A percentile compares a stretch with the other conserved stretches of the same genome.
Conservation (phyloP, 2,797 vertebrate species). For the Myiotriccus ornatus region DNA sequence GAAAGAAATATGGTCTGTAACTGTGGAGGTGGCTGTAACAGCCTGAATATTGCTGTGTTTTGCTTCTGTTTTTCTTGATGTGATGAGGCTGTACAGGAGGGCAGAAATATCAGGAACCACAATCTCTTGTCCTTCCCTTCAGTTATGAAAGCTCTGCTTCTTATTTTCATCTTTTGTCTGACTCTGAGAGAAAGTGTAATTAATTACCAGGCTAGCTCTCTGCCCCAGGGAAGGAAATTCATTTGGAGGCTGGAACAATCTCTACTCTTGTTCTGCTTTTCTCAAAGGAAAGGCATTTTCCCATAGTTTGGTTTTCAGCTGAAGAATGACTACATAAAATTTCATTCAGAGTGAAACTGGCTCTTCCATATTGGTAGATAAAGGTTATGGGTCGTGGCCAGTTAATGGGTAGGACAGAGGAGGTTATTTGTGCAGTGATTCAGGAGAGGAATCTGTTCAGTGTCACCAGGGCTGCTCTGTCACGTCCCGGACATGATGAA, state of each 20-base stretch:
- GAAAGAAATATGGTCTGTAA: not conserved
- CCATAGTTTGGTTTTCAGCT: not conserved
- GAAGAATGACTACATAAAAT: not conserved
- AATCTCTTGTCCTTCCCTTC: not conserved
- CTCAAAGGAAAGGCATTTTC: conserved; percentile 29
- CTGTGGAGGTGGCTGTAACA: not conserved
- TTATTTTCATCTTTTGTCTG: conserved; percentile 24
- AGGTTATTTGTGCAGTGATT: not conserved
- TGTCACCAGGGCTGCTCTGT: not conserved
- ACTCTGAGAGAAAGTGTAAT: conserved; percentile 46
- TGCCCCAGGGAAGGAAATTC: conserved; percentile 42
- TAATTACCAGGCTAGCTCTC: conserved; percentile 6
- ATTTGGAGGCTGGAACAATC: conserved; percentile 12
- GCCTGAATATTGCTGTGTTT: not conserved
- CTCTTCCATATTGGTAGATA: not conserved
- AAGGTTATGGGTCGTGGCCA: conserved; percentile 21
- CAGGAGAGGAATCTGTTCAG: not conserved
- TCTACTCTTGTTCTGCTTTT: conserved; percentile 34
- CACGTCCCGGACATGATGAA: not conserved
- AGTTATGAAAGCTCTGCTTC: not conserved
- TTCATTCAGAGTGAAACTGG: not conserved
- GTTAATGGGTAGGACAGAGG: not conserved
- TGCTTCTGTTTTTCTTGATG: not conserved
- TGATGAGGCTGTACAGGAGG: not conserved
- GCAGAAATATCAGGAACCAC: not conserved